Evolutionary conservation across 1,140 invertebrate species (phyloP).

Genomic region (Trichonephila clavipes): DNA sequence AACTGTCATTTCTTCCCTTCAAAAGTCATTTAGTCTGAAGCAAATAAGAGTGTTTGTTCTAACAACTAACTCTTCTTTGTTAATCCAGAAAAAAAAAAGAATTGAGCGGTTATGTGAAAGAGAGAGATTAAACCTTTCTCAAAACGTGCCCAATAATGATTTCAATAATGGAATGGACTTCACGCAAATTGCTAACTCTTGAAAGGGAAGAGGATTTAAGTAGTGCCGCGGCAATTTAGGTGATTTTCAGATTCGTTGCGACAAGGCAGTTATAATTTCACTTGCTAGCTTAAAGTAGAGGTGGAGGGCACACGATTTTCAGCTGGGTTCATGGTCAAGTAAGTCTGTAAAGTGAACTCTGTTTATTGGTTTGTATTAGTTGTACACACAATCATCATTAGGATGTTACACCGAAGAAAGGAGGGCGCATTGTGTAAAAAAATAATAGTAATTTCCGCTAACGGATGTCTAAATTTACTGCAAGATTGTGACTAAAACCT

Average conservation of each 20-base stretch:
- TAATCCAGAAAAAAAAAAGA: not conserved
- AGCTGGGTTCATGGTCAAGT: slow-evolving; percentile 34
- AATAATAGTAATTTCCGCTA: not conserved
- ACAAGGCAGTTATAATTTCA: slow-evolving; percentile 12
- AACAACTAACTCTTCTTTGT: not conserved
- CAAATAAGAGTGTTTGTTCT: slow-evolving; percentile 27
- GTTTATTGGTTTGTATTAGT: slow-evolving; percentile 15
- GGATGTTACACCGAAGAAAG: not conserved
- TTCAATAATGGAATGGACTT: slow-evolving; percentile 36
- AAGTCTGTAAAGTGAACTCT: slow-evolving; percentile 5
- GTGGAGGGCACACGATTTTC: not conserved
- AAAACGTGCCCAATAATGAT: slow-evolving; percentile 41
- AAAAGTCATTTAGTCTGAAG: not conserved
- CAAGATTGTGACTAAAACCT: too few relatives aligned
- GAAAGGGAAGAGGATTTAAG: slow-evolving; percentile 26
- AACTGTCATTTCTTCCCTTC: not conserved
- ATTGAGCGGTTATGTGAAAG: not conserved
- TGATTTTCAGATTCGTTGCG: slow-evolving; percentile 39
- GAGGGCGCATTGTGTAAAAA: not conserved
- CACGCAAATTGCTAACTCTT: slow-evolving; percentile 32
- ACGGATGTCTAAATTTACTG: not conserved
- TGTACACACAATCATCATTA: not conserved
- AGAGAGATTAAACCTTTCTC: slow-evolving; percentile 10
- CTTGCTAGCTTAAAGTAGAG: not conserved
- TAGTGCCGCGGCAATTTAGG: slow-evolving; percentile 17